A percentile compares a stretch with the other conserved stretches of the same genome.
phyloP scores from a whole-genome alignment of 2,888 invertebrate species.

The Drosophila anomalata region DNA sequence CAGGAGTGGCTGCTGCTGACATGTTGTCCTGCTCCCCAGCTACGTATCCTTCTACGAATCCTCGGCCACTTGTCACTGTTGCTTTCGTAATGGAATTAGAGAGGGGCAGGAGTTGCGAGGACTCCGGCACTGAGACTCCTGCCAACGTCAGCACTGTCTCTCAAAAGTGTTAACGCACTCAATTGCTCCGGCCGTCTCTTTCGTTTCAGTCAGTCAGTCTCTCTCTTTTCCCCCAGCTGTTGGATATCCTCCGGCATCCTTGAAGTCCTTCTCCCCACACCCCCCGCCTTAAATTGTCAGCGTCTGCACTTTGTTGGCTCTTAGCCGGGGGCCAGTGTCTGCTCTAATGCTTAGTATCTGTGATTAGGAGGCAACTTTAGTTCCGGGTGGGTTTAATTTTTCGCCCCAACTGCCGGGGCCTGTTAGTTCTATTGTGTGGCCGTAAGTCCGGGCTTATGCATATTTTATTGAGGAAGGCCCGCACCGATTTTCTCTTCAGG shows the following conservation, averaged over 20 bases:
- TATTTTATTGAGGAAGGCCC: slow-evolving; percentile 65
- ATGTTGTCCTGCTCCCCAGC: slow-evolving; percentile 42
- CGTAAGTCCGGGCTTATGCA: slow-evolving; percentile 60
- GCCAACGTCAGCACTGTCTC: slow-evolving; percentile 52
- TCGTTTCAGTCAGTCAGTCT: neutral
- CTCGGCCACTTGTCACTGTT: slow-evolving; percentile 76
- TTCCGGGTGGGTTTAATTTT: slow-evolving; percentile 29
- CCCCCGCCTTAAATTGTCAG: slow-evolving; percentile 59
- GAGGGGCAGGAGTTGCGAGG: slow-evolving; percentile 25
- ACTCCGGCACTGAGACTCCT: slow-evolving; percentile 22
- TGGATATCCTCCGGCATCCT: slow-evolving; percentile 6
- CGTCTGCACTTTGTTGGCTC: slow-evolving; percentile 69
- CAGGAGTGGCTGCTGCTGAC: slow-evolving; percentile 38
- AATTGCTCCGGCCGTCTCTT: slow-evolving; percentile 47
- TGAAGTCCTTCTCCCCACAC: neutral
- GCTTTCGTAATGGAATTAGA: slow-evolving; percentile 77
- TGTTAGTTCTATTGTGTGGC: slow-evolving; percentile 24
- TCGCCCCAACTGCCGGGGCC: neutral
- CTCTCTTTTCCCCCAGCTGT: neutral
- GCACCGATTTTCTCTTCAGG: slow-evolving; percentile 24
- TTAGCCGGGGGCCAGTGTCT: slow-evolving; percentile 48
- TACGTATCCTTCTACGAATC: slow-evolving; percentile 22
- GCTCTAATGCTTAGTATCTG: slow-evolving; percentile 73
- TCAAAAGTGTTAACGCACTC: slow-evolving; percentile 75
- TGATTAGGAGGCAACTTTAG: slow-evolving; percentile 63